Evolutionary conservation across 2,113 vertebrate genomes (phyloP).

Genomic region (Ctenomys sociabilis): DNA sequence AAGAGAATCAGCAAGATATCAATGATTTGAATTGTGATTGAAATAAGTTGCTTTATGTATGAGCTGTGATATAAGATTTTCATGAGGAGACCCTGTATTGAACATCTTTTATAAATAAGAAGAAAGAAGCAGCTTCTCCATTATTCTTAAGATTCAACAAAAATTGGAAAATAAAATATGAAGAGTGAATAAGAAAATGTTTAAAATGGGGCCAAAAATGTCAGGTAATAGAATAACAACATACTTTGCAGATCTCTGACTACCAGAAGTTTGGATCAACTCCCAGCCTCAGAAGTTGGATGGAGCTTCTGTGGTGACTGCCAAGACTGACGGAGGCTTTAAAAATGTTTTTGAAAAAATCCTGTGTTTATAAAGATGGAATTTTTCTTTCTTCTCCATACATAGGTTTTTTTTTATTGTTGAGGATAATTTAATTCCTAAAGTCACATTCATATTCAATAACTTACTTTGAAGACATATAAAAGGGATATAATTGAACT

Average conservation of each 20-base stretch:
- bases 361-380: slow-evolving; percentile 58
- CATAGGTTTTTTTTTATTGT: neutral
- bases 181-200: slow-evolving; percentile 75
- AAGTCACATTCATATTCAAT: neutral
- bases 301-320: slow-evolving; percentile 78
- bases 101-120: slow-evolving; percentile 48
- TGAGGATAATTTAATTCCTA: neutral
- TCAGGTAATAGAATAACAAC: slow-evolving; percentile 85
- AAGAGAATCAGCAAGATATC: neutral
- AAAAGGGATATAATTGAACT: slow-evolving; percentile 7
- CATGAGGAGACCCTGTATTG: neutral
- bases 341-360: slow-evolving; percentile 70
- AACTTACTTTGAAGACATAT: neutral
- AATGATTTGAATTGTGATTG: slow-evolving; percentile 4
- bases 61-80: neutral
- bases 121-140: slow-evolving; percentile 47
- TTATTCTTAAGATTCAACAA: slow-evolving; percentile 61
- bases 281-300: slow-evolving; percentile 87
- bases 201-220: slow-evolving; percentile 81
- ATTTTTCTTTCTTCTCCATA: slow-evolving; percentile 56
- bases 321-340: slow-evolving; percentile 83
- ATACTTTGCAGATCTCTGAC: slow-evolving; percentile 82
- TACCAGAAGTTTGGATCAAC: slow-evolving; percentile 80
- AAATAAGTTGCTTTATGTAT: neutral
- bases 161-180: slow-evolving; percentile 78